Conservation (phyloP, 2,888 invertebrate genomes). For the Ceratothoa steindachneri region DNA sequence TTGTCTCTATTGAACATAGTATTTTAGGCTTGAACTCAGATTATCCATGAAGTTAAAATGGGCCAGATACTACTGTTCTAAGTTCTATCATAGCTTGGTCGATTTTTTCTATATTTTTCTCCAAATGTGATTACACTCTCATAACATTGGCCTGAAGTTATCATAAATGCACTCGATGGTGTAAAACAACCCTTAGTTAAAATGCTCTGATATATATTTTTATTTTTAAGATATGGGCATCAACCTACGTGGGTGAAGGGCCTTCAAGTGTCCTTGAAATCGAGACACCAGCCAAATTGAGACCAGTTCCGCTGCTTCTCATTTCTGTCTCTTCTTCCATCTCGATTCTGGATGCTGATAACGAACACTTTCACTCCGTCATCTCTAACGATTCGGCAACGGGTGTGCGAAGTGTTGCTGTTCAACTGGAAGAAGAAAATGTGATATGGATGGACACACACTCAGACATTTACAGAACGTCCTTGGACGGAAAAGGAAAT, state of each 20-base stretch:
- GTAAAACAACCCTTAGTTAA: too few relatives aligned
- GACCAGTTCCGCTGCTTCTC: constrained; percentile 23
- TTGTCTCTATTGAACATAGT: too few relatives aligned
- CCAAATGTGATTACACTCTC: too few relatives aligned
- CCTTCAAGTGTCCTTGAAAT: constrained; percentile 18
- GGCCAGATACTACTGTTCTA: too few relatives aligned
- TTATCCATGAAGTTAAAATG: too few relatives aligned
- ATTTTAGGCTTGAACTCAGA: too few relatives aligned
- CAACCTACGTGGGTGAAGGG: constrained; percentile 27
- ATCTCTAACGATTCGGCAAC: background rate
- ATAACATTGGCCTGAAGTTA: too few relatives aligned
- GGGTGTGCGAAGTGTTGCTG: background rate
- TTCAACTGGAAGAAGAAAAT: background rate
- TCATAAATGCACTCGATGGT: too few relatives aligned
- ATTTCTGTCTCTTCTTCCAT: background rate
- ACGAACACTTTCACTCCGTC: background rate
- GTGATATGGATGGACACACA: constrained; percentile 29
- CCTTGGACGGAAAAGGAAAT: background rate
- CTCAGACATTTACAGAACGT: constrained; percentile 27
- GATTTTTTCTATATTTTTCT: too few relatives aligned
- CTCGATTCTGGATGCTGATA: constrained; percentile 4
- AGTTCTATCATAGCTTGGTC: too few relatives aligned
- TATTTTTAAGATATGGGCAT: constrained; percentile 37
- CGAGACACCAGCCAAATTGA: constrained; percentile 3
- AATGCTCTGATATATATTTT: too few relatives aligned